Evolutionary conservation across 2,888 invertebrate genomes (phyloP), one percentile per base, ranked within the genome.

Genomic region (Meandrusa payeni): DNA sequence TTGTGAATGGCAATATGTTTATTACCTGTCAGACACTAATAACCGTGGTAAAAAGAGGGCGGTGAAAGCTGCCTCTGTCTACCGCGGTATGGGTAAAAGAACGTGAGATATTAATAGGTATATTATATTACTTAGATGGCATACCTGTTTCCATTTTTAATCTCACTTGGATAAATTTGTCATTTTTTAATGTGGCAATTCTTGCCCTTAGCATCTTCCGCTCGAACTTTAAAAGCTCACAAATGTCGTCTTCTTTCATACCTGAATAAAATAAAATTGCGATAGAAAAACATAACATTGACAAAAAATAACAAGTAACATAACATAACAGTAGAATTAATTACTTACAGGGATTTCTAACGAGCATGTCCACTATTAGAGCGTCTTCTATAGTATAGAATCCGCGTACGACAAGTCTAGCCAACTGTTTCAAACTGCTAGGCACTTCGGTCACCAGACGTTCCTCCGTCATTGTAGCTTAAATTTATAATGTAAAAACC

Each of bases 361-460:
- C 97, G 28, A 98, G 88, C 95, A 98, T 96, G 76, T 98, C 98
- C 34, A 98, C 94, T 41, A 98, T 95, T 13, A 98, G 90, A 0
- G 96, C 93, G 90, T 98, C 97, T 82, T 98, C 98, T 54, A 95
- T 94, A 0, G 93, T 92, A 73, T 98, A 98, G 82, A 98, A 98
- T 1, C 97, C 98, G 59, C 98, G 87, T 0, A 96, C 96, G 10
- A 98, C 96, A 17, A 97, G 89, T 40, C 98, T 91, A 10, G 97
- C 97, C 44, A 98, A 85, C 76, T 97, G 95, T 74, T 97, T 97
- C 48, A 98, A 89, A 64, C 95, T 95, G 75, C 95, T 96, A 9
- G 98, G 98, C 23, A 98, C 95, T 83, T 98, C 97, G 2, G 95
- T 95, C 11, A 96, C 93, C 51, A 95, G 89, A 49, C 92, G 90